Conservation (phyloP, 1,140 invertebrate species). For the Hermatobates lingyangjiaoensis region DNA sequence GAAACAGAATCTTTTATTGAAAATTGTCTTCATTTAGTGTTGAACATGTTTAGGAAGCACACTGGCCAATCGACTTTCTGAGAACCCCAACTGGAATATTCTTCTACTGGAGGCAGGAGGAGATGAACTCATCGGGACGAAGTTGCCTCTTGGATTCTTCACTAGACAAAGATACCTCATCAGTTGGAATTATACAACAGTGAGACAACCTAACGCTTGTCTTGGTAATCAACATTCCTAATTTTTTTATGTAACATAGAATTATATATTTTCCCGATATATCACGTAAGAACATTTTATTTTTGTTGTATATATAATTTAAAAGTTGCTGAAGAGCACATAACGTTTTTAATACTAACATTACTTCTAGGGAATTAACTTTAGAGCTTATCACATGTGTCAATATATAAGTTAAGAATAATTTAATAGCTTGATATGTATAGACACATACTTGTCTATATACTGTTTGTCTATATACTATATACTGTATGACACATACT, state of each 20-base stretch:
- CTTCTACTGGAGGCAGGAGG: slow-evolving; percentile 27
- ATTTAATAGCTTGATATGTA: too few relatives aligned
- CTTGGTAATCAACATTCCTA: background rate
- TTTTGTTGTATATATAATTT: background rate
- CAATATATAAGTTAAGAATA: too few relatives aligned
- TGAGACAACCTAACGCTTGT: slow-evolving; percentile 14
- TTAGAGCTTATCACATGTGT: too few relatives aligned
- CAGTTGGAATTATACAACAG: slow-evolving; percentile 27
- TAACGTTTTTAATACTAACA: too few relatives aligned
- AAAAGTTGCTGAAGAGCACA: too few relatives aligned
- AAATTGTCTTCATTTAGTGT: too few relatives aligned
- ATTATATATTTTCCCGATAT: background rate
- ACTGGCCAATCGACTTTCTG: slow-evolving; percentile 4
- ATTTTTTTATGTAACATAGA: background rate
- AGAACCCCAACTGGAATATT: slow-evolving; percentile 14
- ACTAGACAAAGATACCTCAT: slow-evolving; percentile 16
- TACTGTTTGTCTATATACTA: too few relatives aligned
- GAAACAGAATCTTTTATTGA: too few relatives aligned
- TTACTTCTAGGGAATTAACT: too few relatives aligned
- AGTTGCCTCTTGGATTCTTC: slow-evolving; percentile 15
- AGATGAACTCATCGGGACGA: slow-evolving; percentile 17
- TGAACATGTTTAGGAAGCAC: slow-evolving; percentile 4
- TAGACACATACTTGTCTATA: too few relatives aligned
- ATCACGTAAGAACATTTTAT: background rate
- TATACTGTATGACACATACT: too few relatives aligned